phyloP scores from a whole-genome alignment of 2,797 vertebrate species.

The Ceryle rudis region DNA sequence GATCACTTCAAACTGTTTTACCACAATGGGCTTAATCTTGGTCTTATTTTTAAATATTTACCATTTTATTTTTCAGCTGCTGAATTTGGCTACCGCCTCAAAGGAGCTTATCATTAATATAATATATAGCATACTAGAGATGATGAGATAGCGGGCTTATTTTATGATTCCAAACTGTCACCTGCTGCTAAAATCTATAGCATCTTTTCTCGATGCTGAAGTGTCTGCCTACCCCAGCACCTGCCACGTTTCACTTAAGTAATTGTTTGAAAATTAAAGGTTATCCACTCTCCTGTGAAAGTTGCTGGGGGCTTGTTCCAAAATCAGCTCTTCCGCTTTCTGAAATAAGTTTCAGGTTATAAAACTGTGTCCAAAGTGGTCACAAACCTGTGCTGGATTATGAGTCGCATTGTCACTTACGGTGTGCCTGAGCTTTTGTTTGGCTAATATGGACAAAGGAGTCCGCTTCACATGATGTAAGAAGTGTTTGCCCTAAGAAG shows the following conservation, averaged over 20 bases:
- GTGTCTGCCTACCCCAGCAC: neutral
- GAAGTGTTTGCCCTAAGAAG: constrained; percentile 76
- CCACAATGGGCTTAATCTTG: neutral
- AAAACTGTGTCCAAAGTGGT: constrained; percentile 59
- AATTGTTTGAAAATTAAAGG: constrained; percentile 58
- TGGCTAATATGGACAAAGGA: constrained; percentile 72
- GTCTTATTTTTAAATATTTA: constrained; percentile 26
- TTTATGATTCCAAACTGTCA: neutral
- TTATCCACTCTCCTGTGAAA: neutral
- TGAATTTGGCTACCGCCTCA: constrained; percentile 1
- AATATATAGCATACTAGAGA: neutral
- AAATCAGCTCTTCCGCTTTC: constrained; percentile 35
- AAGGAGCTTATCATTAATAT: neutral
- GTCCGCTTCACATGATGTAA: constrained; percentile 71
- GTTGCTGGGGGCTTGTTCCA: constrained; percentile 1
- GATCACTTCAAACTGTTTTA: neutral
- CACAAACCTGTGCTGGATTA: constrained; percentile 54
- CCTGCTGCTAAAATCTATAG: constrained; percentile 37
- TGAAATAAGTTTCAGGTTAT: constrained; percentile 56
- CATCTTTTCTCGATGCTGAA: constrained; percentile 4
- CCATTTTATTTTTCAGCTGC: neutral
- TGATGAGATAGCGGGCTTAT: neutral
- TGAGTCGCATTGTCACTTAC: constrained; percentile 51
- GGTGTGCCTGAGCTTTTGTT: constrained; percentile 66
- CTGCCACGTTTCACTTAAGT: constrained; percentile 27